Conservation (phyloP, 2,888 invertebrate genomes). For the Trypoxylon attenuatum region DNA sequence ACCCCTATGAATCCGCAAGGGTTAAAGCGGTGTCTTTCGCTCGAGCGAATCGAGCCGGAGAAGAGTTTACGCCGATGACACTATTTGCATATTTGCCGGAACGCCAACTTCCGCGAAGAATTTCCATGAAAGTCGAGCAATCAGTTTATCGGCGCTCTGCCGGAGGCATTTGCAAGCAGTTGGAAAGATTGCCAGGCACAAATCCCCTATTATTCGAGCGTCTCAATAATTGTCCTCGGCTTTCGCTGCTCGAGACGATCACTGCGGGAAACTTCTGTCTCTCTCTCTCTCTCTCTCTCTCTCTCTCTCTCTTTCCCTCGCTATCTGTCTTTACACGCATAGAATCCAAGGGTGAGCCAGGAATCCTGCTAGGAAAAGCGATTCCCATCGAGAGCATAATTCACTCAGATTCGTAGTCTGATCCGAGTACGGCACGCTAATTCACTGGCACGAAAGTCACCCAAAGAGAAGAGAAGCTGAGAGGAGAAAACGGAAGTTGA, state of each 20-base stretch:
- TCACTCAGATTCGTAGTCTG: constrained; percentile 27
- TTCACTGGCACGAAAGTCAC: constrained; percentile 26
- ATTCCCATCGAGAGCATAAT: constrained; percentile 20
- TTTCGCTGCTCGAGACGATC: too few relatives aligned
- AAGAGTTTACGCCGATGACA: not conserved
- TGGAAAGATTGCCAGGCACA: not conserved
- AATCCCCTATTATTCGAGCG: not conserved
- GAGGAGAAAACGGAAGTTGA: constrained; percentile 39
- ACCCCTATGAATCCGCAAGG: too few relatives aligned
- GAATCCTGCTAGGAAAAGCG: too few relatives aligned
- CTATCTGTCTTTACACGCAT: too few relatives aligned
- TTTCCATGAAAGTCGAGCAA: not conserved
- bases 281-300: too few relatives aligned
- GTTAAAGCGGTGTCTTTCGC: not conserved
- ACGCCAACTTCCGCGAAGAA: not conserved
- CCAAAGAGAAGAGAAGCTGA: too few relatives aligned
- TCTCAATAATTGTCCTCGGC: too few relatives aligned
- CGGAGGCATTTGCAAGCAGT: not conserved
- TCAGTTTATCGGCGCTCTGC: not conserved
- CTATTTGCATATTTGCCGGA: not conserved
- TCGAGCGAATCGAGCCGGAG: constrained; percentile 2
- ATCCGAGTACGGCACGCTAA: constrained; percentile 24
- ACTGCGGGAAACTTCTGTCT: too few relatives aligned
- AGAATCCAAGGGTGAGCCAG: too few relatives aligned
- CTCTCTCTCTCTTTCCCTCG: too few relatives aligned